These are phyloP conservation scores for Ploceus nigricollis DNA, from an alignment of 2,113 vertebrate species.

Conservation along the genomic window DNA sequence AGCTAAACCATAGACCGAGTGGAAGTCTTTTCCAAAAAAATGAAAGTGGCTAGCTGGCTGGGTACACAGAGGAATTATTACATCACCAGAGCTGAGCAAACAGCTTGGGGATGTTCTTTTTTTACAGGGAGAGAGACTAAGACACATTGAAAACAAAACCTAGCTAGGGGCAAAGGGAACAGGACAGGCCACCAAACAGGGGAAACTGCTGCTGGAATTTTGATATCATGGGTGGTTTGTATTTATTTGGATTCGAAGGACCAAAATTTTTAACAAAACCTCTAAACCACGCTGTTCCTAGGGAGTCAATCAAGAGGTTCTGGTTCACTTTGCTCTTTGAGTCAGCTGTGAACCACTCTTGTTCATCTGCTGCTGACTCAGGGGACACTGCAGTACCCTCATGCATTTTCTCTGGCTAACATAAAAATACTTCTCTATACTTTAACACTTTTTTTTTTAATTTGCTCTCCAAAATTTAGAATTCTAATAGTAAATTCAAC, in stretches of 20 bases:
- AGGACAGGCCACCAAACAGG: background rate
- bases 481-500: background rate
- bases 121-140: background rate
- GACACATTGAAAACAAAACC: background rate
- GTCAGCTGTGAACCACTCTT: background rate
- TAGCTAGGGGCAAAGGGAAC: fast-evolving
- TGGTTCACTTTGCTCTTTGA: background rate
- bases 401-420: fast-evolving
- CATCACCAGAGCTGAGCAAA: background rate
- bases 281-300: background rate
- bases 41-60: background rate
- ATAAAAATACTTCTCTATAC: background rate
- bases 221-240: background rate
- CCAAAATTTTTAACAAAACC: background rate
- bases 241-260: background rate
- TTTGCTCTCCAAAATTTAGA: background rate
- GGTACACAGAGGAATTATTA: background rate
- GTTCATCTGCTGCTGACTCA: background rate
- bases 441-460: background rate
- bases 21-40: background rate
- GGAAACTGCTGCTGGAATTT: background rate
- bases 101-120: background rate
- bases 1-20: background rate
- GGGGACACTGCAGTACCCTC: background rate
- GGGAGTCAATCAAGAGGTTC: background rate